A percentile compares a stretch with the other conserved stretches of the same genome.
phyloP scores from a whole-genome alignment of 2,888 invertebrate species.

The Blastobasis lacticolella region DNA sequence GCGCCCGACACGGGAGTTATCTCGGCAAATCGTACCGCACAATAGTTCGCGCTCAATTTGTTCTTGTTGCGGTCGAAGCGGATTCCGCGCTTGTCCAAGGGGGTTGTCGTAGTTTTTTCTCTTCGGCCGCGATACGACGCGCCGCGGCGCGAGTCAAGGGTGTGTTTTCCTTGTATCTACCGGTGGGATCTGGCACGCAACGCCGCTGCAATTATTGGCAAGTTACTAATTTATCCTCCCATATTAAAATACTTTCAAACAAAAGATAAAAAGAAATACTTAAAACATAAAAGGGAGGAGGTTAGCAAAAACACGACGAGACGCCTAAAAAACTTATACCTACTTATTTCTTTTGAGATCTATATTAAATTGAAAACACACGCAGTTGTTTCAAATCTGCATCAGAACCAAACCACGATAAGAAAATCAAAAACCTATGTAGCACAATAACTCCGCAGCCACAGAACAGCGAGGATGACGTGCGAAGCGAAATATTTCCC shows the following conservation, averaged over 20 bases:
- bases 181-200: slow-evolving; percentile 35
- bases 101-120: slow-evolving; percentile 60
- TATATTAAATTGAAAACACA: no score
- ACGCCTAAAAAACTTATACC: no score
- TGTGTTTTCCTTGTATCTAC: slow-evolving; percentile 43
- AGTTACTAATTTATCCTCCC: slow-evolving; percentile 32
- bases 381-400: no score
- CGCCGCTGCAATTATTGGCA: slow-evolving; percentile 36
- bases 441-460: no score
- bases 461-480: no score
- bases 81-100: slow-evolving; percentile 67
- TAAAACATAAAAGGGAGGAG: neutral
- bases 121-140: slow-evolving; percentile 26
- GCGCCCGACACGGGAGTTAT: slow-evolving; percentile 62
- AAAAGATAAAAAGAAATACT: neutral
- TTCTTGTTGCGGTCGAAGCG: slow-evolving; percentile 68
- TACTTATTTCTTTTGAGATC: no score
- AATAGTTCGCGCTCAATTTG: slow-evolving; percentile 71
- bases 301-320: no score
- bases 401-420: no score
- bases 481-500: no score
- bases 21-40: slow-evolving; percentile 68
- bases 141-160: slow-evolving; percentile 37
- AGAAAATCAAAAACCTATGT: no score
- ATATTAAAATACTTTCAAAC: slow-evolving; percentile 12